Evolutionary conservation across 2,888 invertebrate genomes (phyloP), one percentile per base, ranked within the genome.

Genomic region (Nomada ruficornis): DNA sequence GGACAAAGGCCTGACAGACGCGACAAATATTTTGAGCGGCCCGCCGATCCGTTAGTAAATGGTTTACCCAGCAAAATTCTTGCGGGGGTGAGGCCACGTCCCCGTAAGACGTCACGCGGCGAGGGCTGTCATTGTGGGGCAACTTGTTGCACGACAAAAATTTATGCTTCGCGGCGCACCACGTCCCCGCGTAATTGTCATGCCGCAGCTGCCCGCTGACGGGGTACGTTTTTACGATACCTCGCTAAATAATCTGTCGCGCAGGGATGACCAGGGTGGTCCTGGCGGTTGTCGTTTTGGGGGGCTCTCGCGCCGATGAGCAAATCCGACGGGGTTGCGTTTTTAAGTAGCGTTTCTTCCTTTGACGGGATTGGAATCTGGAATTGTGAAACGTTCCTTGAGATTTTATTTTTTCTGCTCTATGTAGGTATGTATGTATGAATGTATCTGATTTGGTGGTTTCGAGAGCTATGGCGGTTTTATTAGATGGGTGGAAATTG

Each of bases 21-120:
- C 90, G 93, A 87, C 89, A 89, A 93, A 93, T 94, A 94, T 94
- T 94, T 93, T 93, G 93, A 92, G 91, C 90, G 90, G 87, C 90
- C 84, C 91, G 80, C 60, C 91, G 91, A 91, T 90, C 89, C 93
- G 92, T 91, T 83, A 93, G 89, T 93, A 93, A 94, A 92, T 87
- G 93, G 93, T 93, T 94, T 92, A 93, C 90, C 90, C 80, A 77
- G 68, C 77, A 77, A 70, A 54, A 77, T 63, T 72, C 59, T 75
- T 79, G 75, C n/a, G 69, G 71, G 79, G 70, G 69, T 44, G 77
- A n/a, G 65, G 57, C 15, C 59, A 18, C 72, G 64, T 42, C 63
- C 59, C 68, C 67, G 69, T 62, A 67, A 69, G 78, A 76, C 78
- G 67, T 79, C 74, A 78, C 78, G 82, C 63, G 81, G 77, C 60